A percentile compares a stretch with the other conserved stretches of the same genome.
Conservation (phyloP, 2,888 invertebrate genomes). For the Rhynchonema sp. region DNA sequence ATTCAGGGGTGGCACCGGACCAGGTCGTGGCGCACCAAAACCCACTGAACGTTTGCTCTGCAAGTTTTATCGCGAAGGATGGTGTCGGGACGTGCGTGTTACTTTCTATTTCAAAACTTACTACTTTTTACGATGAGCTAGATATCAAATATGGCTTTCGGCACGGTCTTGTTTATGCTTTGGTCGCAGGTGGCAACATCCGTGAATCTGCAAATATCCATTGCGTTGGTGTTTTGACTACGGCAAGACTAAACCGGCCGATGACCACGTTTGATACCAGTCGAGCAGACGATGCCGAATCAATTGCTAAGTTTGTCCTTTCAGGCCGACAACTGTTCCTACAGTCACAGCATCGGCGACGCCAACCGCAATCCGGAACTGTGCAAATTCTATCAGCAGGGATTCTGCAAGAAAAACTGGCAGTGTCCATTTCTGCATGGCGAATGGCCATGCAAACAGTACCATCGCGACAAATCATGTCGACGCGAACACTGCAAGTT, state of each 20-base stretch:
- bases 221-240: no score
- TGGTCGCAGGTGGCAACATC: no score
- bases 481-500: slow-evolving; percentile 19
- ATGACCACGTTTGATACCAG: no score
- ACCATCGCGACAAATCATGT: slow-evolving; percentile 20
- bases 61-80: slow-evolving; percentile 28
- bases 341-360: slow-evolving; percentile 22
- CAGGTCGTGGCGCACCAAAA: slow-evolving; percentile 10
- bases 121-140: no score
- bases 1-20: not conserved
- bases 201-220: no score
- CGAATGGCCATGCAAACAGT: slow-evolving; percentile 22
- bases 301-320: no score
- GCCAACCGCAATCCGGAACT: slow-evolving; percentile 19
- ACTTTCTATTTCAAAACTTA: no score
- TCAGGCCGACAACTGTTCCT: slow-evolving; percentile 20
- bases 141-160: no score
- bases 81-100: slow-evolving; percentile 18
- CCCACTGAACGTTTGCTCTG: slow-evolving; percentile 18
- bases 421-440: slow-evolving; percentile 21
- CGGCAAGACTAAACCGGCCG: no score
- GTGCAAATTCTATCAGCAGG: slow-evolving; percentile 24
- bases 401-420: not conserved
- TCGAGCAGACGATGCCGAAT: no score
- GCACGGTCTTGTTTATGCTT: no score